phyloP scores from a whole-genome alignment of 1,140 invertebrate genomes.

The Rhizoglyphus robini region DNA sequence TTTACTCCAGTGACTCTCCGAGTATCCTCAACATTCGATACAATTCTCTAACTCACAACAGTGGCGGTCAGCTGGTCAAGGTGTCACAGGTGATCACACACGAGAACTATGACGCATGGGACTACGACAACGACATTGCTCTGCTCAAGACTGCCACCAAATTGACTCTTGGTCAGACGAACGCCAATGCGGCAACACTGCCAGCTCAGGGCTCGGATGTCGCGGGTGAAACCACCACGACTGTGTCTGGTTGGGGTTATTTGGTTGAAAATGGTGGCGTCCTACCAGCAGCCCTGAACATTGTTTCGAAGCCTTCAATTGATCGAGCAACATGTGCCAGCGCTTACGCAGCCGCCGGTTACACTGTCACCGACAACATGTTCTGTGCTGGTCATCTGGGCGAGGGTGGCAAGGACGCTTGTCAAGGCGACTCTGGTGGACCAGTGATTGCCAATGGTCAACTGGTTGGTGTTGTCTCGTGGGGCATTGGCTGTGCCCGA shows the following conservation, averaged over 20 bases:
- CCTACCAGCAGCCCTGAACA: neutral
- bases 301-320: neutral
- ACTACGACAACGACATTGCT: neutral
- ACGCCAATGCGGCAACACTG: neutral
- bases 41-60: neutral
- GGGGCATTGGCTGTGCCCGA: slow-evolving; percentile 53
- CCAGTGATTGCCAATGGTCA: neutral
- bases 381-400: slow-evolving; percentile 55
- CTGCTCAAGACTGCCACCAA: neutral
- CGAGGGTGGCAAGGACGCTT: slow-evolving; percentile 57
- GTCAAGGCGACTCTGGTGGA: slow-evolving; percentile 36
- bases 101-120: neutral
- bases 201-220: neutral
- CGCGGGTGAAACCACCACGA: no score
- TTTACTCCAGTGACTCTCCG: neutral
- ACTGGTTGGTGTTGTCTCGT: slow-evolving; percentile 49
- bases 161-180: neutral
- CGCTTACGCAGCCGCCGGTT: neutral
- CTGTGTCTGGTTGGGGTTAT: neutral
- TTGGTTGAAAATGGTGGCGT: neutral
- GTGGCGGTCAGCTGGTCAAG: neutral
- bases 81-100: neutral
- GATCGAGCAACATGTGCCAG: neutral
- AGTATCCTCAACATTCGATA: neutral
- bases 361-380: slow-evolving; percentile 46